A percentile compares a stretch with the other conserved stretches of the same genome.
Conservation (phyloP, 2,113 vertebrate species). For the Strix uralensis region DNA sequence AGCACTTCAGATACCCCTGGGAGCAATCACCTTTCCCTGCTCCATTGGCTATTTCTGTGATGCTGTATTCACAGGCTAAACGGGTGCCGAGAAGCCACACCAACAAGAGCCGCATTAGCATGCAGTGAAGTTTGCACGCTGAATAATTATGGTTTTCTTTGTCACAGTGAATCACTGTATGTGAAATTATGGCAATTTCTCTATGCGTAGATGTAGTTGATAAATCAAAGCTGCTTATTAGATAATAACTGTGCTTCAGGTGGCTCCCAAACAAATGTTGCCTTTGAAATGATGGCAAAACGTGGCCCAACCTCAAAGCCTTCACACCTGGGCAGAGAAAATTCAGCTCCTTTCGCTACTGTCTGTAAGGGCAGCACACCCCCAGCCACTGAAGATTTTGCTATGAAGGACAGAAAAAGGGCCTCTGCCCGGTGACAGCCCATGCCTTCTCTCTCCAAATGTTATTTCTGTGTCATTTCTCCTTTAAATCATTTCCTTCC, state of each 20-base stretch:
- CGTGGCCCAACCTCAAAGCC: not conserved
- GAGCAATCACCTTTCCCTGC: not conserved
- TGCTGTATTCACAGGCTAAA: not conserved
- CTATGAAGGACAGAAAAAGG: not conserved
- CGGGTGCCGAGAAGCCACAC: not conserved
- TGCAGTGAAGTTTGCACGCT: not conserved
- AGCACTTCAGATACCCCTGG: not conserved
- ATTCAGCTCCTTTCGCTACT: not conserved
- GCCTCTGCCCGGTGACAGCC: not conserved
- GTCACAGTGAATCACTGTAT: not conserved
- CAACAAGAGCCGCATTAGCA: not conserved
- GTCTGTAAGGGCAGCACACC: not conserved
- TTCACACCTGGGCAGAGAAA: not conserved
- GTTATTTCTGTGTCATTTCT: not conserved
- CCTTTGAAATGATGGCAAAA: accelerated
- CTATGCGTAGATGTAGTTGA: not conserved
- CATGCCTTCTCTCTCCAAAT: not conserved
- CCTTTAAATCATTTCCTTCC: not conserved
- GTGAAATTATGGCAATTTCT: not conserved
- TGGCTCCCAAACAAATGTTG: not conserved
- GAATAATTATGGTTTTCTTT: not conserved
- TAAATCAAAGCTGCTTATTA: slow-evolving; percentile 1
- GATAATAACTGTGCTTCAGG: not conserved
- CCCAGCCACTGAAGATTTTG: not conserved
- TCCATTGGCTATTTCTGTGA: not conserved